Conservation (phyloP, 1,140 invertebrate species). For the Sminthurinus signatus region DNA sequence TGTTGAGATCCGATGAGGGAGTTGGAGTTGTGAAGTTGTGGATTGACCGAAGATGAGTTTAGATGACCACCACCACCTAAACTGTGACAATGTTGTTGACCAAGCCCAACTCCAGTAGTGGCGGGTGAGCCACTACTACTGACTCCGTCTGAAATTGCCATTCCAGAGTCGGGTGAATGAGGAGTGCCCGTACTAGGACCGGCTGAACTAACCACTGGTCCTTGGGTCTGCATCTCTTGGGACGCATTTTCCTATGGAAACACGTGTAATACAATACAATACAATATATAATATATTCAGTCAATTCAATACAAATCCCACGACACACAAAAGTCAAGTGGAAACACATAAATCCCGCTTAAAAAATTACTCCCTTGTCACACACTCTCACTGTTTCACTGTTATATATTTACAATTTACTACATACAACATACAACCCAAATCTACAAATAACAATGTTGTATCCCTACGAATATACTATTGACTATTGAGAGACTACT, state of each 20-base stretch:
- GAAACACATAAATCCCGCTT: constrained; percentile 8
- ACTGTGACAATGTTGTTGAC: constrained; percentile 32
- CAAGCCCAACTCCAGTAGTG: constrained; percentile 12
- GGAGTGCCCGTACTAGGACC: constrained; percentile 32
- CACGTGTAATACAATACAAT: too few relatives aligned
- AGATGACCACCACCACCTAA: constrained; percentile 17
- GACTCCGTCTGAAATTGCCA: constrained; percentile 41
- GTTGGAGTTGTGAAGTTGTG: too few relatives aligned
- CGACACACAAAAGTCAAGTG: background rate
- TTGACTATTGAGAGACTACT: too few relatives aligned
- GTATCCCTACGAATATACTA: background rate
- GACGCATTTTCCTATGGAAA: constrained; percentile 32
- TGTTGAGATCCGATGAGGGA: constrained; percentile 22
- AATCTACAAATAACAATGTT: constrained; percentile 5
- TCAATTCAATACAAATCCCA: background rate
- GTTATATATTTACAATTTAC: too few relatives aligned
- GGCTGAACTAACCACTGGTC: constrained; percentile 33
- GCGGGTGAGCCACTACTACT: constrained; percentile 36
- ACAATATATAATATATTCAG: too few relatives aligned
- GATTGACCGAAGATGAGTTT: constrained; percentile 10
- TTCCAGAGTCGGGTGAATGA: constrained; percentile 41
- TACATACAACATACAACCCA: too few relatives aligned
- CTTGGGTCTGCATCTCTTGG: constrained; percentile 35
- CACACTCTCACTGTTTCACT: constrained; percentile 13
- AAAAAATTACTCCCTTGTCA: constrained; percentile 22